Conservation (phyloP, 2,888 invertebrate species). For the Orchestes rusci region DNA sequence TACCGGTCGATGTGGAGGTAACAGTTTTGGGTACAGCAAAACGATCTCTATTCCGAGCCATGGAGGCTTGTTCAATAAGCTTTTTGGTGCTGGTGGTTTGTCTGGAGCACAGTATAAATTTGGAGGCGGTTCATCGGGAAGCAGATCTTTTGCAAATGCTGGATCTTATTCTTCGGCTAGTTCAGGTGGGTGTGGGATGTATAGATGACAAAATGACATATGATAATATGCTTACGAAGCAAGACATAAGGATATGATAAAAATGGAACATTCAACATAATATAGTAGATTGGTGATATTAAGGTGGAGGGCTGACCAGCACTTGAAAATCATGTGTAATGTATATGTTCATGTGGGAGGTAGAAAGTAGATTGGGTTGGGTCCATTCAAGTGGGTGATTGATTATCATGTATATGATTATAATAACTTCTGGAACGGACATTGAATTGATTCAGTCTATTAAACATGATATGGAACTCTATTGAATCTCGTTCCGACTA, state of each 20-base stretch:
- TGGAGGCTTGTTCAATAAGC: conserved; percentile 14
- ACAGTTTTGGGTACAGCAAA: background rate
- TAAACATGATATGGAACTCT: too few species aligned
- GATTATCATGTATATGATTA: too few species aligned
- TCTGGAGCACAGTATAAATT: conserved; percentile 13
- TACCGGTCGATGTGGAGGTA: conserved; percentile 11
- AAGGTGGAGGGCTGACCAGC: background rate
- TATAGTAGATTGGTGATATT: background rate
- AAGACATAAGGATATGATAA: too few species aligned
- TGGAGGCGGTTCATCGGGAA: conserved; percentile 9
- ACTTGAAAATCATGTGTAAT: too few species aligned
- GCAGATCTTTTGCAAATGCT: conserved; percentile 15
- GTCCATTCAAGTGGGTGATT: too few species aligned
- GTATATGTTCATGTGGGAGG: too few species aligned
- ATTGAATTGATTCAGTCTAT: too few species aligned
- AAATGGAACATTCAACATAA: background rate
- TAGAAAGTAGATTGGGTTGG: too few species aligned
- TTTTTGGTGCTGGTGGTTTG: conserved; percentile 16
- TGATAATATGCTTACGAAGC: too few species aligned
- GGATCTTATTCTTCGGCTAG: conserved; percentile 23
- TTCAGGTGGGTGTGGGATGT: conserved; percentile 24
- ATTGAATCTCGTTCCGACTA: too few species aligned
- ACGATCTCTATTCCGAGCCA: background rate
- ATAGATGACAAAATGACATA: too few species aligned
- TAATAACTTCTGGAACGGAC: too few species aligned